Percentiles rank a stretch among this genome's conserved stretches.
Conservation (phyloP, 2,888 invertebrate genomes). For the Andrena bicolor region DNA sequence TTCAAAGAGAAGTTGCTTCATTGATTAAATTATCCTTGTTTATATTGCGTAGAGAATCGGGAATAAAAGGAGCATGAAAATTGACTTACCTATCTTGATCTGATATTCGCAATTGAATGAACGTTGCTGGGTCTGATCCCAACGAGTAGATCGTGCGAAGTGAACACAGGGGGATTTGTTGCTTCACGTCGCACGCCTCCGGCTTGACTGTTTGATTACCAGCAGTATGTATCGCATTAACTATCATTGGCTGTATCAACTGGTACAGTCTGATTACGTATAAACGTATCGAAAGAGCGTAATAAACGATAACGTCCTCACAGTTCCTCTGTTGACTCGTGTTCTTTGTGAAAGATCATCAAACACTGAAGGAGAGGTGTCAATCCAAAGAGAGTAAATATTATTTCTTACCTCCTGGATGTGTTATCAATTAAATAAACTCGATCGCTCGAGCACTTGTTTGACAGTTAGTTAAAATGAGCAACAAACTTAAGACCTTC, state of each 20-base stretch:
- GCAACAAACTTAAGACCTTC: background rate
- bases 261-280: constrained; percentile 52
- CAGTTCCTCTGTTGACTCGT: background rate
- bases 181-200: constrained; percentile 29
- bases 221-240: constrained; percentile 51
- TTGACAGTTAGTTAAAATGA: background rate
- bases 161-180: constrained; percentile 25
- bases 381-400: background rate
- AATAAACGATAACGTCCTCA: constrained; percentile 46
- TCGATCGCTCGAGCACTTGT: background rate
- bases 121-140: background rate
- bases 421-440: background rate
- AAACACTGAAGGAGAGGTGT: background rate
- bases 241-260: constrained; percentile 59
- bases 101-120: background rate
- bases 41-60: background rate
- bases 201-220: constrained; percentile 45
- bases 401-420: background rate
- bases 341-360: constrained; percentile 3
- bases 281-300: constrained; percentile 27
- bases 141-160: constrained; percentile 34
- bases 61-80: background rate
- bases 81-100: constrained; percentile 30
- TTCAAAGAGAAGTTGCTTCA: background rate
- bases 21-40: background rate